These are phyloP conservation scores for Leptoclinus maculatus DNA, from an alignment of 2,797 vertebrate genomes.

Conservation along the genomic window DNA sequence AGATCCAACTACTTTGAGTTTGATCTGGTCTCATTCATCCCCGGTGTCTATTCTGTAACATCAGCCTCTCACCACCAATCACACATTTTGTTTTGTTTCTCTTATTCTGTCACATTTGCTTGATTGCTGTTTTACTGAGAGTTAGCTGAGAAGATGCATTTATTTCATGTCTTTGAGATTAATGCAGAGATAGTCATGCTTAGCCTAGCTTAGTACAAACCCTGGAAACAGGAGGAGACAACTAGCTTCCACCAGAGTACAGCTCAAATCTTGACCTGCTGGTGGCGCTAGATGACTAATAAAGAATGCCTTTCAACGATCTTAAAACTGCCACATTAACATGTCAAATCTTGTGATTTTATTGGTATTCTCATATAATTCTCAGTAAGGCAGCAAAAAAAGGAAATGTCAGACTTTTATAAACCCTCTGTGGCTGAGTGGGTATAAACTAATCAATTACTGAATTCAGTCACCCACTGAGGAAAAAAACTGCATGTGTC, in stretches of 20 bases:
- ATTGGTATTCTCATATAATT: background rate
- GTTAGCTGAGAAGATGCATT: background rate
- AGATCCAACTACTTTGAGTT: constrained; percentile 22
- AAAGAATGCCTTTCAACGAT: background rate
- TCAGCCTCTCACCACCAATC: constrained; percentile 16
- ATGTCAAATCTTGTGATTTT: background rate
- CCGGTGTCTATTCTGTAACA: background rate
- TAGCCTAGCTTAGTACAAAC: background rate
- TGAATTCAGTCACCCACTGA: constrained; percentile 45
- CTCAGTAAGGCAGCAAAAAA: constrained; percentile 11
- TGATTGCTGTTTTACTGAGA: constrained; percentile 1
- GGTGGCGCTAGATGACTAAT: background rate
- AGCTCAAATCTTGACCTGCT: background rate
- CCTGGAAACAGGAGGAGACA: background rate
- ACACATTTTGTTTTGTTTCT: constrained; percentile 24
- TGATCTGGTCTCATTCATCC: constrained; percentile 19
- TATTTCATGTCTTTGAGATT: background rate
- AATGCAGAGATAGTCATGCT: background rate
- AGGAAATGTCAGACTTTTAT: constrained; percentile 48
- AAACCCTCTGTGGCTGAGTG: constrained; percentile 39
- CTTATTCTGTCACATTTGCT: background rate
- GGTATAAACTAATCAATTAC: constrained; percentile 40
- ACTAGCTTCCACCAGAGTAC: background rate
- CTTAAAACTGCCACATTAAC: background rate
- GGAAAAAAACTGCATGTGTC: constrained; percentile 25